phyloP scores from a whole-genome alignment of 2,113 vertebrate genomes.

The Xiphias gladius region DNA sequence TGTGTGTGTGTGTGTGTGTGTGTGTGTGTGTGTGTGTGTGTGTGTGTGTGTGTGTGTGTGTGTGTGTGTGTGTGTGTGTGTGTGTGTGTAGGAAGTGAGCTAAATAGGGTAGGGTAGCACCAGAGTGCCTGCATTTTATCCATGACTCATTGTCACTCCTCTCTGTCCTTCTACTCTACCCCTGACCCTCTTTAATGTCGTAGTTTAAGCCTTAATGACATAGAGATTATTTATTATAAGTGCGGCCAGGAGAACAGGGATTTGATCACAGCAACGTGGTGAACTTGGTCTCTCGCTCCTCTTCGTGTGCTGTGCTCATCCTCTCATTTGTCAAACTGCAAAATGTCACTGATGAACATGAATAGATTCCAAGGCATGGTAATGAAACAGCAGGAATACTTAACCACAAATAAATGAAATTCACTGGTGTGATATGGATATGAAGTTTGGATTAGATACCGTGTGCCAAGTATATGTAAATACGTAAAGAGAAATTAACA shows the following conservation, averaged over 20 bases:
- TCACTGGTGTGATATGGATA: constrained; percentile 31
- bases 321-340: constrained; percentile 44
- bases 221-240: constrained; percentile 45
- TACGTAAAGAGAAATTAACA: not conserved
- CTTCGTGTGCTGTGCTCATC: constrained; percentile 15
- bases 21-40: not conserved
- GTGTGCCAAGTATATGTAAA: not conserved
- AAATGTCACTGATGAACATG: constrained; percentile 52
- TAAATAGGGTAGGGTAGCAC: constrained; percentile 59
- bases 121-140: constrained; percentile 39
- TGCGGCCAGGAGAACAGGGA: constrained; percentile 14
- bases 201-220: constrained; percentile 47
- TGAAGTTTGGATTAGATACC: constrained; percentile 20
- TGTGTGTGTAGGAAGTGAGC: constrained; percentile 45
- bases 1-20: constrained; percentile 1
- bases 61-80: not conserved
- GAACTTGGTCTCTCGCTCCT: constrained; percentile 22
- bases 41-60: not conserved
- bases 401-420: constrained; percentile 42
- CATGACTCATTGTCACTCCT: constrained; percentile 48
- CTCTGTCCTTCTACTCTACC: constrained; percentile 43
- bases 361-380: constrained; percentile 26
- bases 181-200: constrained; percentile 47
- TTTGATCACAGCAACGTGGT: constrained; percentile 40
- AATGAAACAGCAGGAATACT: constrained; percentile 24